Base-by-base conservation (phyloP, 2,113 vertebrate species). In the Eretmochelys imbricata region DNA sequence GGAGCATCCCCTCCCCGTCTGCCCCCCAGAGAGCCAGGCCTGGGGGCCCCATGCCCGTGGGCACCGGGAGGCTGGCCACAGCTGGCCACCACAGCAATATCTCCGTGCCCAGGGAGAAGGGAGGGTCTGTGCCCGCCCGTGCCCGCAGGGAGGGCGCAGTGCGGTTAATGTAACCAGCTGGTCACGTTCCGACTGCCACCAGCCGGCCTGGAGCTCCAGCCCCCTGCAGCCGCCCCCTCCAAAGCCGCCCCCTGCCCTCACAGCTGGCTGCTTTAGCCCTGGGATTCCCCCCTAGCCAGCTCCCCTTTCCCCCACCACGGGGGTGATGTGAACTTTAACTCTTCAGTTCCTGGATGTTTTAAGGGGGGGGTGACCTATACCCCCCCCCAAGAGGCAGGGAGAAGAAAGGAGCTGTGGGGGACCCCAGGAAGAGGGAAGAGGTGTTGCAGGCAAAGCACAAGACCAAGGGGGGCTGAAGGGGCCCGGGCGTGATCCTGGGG, bases 21-120 rank as follows among this genome's bases (percentile, higher is more conserved):
- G 79, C 57, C 54, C 82, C 79, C 48, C 84, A 84, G 20, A 22
- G 38, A 87, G 90, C 82, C 46, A 13, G 87, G 14, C 84, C 91
- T 82, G 91, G 48, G 86, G 91, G 89, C 93, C 91, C 91, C 86
- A 95, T 91, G 93, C 93, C 93, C 81, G 81, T 81, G 42, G 95
- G 55, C 10, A 59, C 10, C 10, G 89, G 89, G 89, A 89, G 49
- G 3, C 57, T 42, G 42, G 42, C 4, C 42, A 42, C 42, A 42
- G 42, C 25, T 55, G 86, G 86, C 87, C 51, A 57, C 95, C 90
- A 91, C 93, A 93, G 91, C 93, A 91, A 94, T 93, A 93, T 87
- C 76, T 84, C 72, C 3, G 17, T 86, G 69, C 90, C 53, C 54
- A 5, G 89, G 46, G 5, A 46, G 76, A 59, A 54, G 79, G 4